These are phyloP conservation scores for Fistularia commersonii DNA, from an alignment of 2,797 vertebrate species.

Conservation along the genomic window DNA sequence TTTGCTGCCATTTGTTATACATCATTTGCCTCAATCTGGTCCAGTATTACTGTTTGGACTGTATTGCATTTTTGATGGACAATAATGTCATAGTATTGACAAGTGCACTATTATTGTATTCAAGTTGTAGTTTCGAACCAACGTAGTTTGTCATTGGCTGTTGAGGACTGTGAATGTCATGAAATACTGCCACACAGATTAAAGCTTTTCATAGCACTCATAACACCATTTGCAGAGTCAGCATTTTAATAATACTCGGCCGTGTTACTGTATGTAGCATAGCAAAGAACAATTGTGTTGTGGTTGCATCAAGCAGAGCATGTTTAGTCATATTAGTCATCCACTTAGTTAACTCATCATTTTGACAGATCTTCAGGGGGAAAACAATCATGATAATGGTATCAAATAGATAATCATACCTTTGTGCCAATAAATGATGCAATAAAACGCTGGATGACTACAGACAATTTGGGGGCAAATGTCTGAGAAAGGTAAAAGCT, in stretches of 20 bases:
- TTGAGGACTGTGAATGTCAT: too few relatives aligned
- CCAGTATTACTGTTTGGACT: too few relatives aligned
- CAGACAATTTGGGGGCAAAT: constrained; percentile 17
- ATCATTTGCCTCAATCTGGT: too few relatives aligned
- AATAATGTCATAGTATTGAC: too few relatives aligned
- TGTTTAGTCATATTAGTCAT: constrained; percentile 51
- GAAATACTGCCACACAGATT: too few relatives aligned
- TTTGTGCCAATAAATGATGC: constrained; percentile 22
- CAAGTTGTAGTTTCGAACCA: too few relatives aligned
- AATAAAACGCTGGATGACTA: constrained; percentile 23
- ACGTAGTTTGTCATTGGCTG: too few relatives aligned
- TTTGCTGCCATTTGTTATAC: too few relatives aligned
- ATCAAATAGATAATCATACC: too few relatives aligned
- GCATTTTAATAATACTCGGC: neutral
- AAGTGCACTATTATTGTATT: too few relatives aligned
- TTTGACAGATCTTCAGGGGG: constrained; percentile 13
- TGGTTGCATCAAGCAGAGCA: constrained; percentile 21
- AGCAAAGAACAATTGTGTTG: neutral
- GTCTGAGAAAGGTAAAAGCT: constrained; percentile 50
- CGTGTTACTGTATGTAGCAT: neutral
- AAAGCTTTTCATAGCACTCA: neutral
- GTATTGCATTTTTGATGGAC: too few relatives aligned
- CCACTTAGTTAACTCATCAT: constrained; percentile 12
- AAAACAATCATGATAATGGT: too few relatives aligned
- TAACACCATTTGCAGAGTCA: neutral